phyloP scores from a whole-genome alignment of 2,113 vertebrate genomes.

The Trochalopteron elliotii region DNA sequence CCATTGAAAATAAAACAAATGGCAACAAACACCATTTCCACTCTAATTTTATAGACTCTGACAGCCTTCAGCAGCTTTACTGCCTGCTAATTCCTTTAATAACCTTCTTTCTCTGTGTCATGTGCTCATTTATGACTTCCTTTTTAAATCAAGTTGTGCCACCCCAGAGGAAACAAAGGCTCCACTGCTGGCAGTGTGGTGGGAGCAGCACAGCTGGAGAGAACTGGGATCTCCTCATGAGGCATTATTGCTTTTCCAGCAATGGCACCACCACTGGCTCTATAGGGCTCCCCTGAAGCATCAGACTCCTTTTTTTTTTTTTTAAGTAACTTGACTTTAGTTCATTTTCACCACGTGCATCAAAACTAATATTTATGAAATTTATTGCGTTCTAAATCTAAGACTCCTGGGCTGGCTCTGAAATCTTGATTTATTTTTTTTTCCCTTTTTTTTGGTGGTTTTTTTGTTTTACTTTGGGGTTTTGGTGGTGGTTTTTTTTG shows the following conservation, averaged over 20 bases:
- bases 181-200: background rate
- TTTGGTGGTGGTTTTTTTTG: too few species aligned
- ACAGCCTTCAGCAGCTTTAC: background rate
- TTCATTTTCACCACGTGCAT: background rate
- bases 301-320: background rate
- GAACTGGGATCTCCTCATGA: constrained; percentile 8
- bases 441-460: too few species aligned
- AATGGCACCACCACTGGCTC: background rate
- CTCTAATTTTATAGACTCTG: background rate
- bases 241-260: constrained; percentile 45
- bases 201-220: constrained; percentile 47
- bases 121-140: constrained; percentile 49
- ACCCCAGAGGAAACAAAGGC: constrained; percentile 30
- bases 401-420: background rate
- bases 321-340: background rate
- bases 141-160: constrained; percentile 48
- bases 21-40: background rate
- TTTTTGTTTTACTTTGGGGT: too few species aligned
- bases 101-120: constrained; percentile 2
- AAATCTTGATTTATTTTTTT: background rate
- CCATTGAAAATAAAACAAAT: background rate
- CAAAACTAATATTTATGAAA: background rate
- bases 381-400: background rate
- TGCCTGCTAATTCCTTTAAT: constrained; percentile 42
- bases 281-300: background rate